Evolutionary conservation across 2,888 invertebrate species (phyloP), one percentile per base, ranked within the genome.

Genomic region (Zhengitettix transpicula): DNA sequence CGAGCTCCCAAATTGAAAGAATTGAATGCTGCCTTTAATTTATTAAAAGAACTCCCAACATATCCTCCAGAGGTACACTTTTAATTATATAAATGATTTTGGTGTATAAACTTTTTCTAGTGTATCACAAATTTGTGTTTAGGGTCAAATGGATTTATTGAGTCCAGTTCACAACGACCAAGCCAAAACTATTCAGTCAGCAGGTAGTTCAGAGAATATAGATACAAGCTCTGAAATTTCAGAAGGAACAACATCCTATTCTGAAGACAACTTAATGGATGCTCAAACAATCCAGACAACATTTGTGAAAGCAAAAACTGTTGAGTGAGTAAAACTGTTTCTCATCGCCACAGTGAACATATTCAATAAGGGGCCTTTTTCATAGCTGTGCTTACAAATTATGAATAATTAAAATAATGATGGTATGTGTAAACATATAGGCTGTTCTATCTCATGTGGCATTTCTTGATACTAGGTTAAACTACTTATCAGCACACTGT

Each of bases 21-120:
- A 72, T 74, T 96, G 42, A 94, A 92, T 72, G 86, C 86, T 0
- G 87, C 94, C 0, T 85, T 93, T 68, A 98, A 98, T 77, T 79
- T 89, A 58, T 75, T 97, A 16, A 81, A 82, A 56, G 88, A 90
- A 66, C 73, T 97, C 64, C 79, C 80, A 11, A 66, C 67, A 47
- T 64, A 64, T 52, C 83, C 85, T 0, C 75, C 64, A 15, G 74
- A 73, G 65, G 78, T 68, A 72, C 72, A 63, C 62, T 66, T 68
- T 58, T 64, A 74, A 74, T 62, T 72, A 73, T 62, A 67, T 72
- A 58, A 70, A 69, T 42, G 69, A 41, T 9, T 28, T 55, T 55
- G 10, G 9, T 55, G 3, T 11, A 15, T 40, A 7, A 17, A 40
- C 12, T 55, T 3, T 28, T 10, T n/a, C n/a, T n/a, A 55, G n/a